Base-by-base conservation (phyloP, 2,797 vertebrate species). In the Anguilla megastoma region DNA sequence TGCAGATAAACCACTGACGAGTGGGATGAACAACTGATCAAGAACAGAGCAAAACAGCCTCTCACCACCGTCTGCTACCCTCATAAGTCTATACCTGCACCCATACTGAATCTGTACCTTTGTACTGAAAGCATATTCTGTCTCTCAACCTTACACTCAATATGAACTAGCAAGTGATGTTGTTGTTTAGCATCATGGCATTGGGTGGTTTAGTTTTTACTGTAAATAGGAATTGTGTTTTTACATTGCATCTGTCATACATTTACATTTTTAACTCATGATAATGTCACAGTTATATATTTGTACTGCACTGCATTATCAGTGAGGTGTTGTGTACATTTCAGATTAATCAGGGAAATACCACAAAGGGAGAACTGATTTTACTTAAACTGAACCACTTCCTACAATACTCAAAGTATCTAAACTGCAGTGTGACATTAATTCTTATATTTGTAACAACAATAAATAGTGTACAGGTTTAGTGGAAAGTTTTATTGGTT, bases 331-430 rank as follows among this genome's bases (percentile, higher is more conserved):
- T 50, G 6, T 41, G 71, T 30, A 52, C 41, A 84, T 50, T 76
- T 84, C 85, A 84, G 27, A 80, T 82, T n/a, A 88, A 83, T 85
- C 88, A 87, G 86, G 54, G 41, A 87, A 87, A 76, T 85, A 84
- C 80, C 85, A 50, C 88, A 85, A 90, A 85, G 52, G 24, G 36
- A 82, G 89, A 90, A 90, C 85, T 90, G 85, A 88, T 85, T 58
- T 82, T 27, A 12, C 33, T 56, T 24, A 30, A n/a, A 24, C 69
- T 48, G 48, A 56, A 85, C 27, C 56, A 76, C 80, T 85, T 86
- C 82, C 87, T 87, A 69, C 74, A 90, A 79, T 21, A 79, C 36
- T 45, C 33, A 74, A 74, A 12, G 10, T 21, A 85, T 1, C 2
- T 63, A 24, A 85, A 85, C 84, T 14, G 41, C 18, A 8, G 45